These are phyloP conservation scores for Selenia dentaria DNA, from an alignment of 2,888 invertebrate species.

Conservation along the genomic window DNA sequence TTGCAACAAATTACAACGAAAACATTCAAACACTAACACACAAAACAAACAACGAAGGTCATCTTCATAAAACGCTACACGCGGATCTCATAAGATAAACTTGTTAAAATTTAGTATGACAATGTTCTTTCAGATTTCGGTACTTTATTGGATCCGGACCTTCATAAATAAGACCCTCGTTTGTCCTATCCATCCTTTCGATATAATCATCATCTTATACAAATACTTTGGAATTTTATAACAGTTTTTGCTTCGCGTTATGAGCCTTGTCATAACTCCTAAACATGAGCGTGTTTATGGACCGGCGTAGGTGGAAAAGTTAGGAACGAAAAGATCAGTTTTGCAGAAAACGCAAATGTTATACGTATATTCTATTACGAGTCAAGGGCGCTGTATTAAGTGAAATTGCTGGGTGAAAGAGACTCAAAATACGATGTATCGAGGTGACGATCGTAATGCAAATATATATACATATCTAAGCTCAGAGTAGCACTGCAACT, in stretches of 20 bases:
- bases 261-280: constrained; percentile 19
- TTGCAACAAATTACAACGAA: no score
- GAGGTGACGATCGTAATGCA: no score
- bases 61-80: constrained; percentile 25
- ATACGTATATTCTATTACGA: no score
- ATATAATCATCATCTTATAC: constrained; percentile 44
- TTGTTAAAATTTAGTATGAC: constrained; percentile 45
- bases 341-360: no score
- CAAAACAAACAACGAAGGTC: no score
- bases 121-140: constrained; percentile 49
- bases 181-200: constrained; percentile 37
- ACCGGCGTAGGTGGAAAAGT: not conserved
- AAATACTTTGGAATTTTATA: constrained; percentile 32
- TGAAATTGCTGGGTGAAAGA: no score
- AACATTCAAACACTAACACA: no score
- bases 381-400: no score
- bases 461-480: no score
- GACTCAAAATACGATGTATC: no score
- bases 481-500: no score
- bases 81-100: constrained; percentile 34
- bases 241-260: constrained; percentile 16
- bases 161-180: constrained; percentile 54
- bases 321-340: no score
- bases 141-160: constrained; percentile 45
- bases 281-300: not conserved